A percentile compares a stretch with the other conserved stretches of the same genome.
These are phyloP conservation scores for Tympanuchus pallidicinctus DNA, from an alignment of 2,113 vertebrate genomes.

Conservation along the genomic window DNA sequence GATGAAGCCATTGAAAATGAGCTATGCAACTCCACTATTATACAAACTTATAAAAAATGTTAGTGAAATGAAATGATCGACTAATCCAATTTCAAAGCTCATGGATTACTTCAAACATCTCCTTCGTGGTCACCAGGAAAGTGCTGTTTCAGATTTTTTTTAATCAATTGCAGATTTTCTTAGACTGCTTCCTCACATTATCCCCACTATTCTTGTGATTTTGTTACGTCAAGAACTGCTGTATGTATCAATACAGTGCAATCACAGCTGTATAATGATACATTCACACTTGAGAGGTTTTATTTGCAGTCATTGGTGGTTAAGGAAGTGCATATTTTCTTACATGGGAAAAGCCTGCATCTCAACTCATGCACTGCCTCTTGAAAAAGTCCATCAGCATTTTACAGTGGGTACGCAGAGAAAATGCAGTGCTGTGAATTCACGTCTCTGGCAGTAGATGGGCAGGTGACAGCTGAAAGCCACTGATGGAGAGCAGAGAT, in stretches of 20 bases:
- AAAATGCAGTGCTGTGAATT: fast-evolving
- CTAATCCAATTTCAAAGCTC: not conserved
- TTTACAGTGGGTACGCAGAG: not conserved
- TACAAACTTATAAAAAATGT: not conserved
- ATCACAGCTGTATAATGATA: not conserved
- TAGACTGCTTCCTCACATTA: not conserved
- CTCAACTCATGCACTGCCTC: not conserved
- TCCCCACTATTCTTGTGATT: not conserved
- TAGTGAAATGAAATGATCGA: not conserved
- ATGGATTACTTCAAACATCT: not conserved
- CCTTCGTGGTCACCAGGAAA: not conserved
- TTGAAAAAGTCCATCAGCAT: not conserved
- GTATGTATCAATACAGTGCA: not conserved
- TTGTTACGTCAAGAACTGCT: not conserved
- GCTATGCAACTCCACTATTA: not conserved
- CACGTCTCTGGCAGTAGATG: not conserved
- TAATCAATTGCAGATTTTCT: not conserved
- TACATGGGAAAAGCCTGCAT: not conserved
- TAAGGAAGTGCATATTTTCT: not conserved
- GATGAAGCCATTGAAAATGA: not conserved
- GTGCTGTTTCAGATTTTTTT: not conserved
- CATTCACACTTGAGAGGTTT: not conserved
- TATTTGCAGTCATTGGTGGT: not conserved
- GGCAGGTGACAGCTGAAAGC: not conserved
- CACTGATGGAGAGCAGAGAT: not conserved